Conservation (phyloP, 2,797 vertebrate genomes). For the Pseudomugil tenellus region DNA sequence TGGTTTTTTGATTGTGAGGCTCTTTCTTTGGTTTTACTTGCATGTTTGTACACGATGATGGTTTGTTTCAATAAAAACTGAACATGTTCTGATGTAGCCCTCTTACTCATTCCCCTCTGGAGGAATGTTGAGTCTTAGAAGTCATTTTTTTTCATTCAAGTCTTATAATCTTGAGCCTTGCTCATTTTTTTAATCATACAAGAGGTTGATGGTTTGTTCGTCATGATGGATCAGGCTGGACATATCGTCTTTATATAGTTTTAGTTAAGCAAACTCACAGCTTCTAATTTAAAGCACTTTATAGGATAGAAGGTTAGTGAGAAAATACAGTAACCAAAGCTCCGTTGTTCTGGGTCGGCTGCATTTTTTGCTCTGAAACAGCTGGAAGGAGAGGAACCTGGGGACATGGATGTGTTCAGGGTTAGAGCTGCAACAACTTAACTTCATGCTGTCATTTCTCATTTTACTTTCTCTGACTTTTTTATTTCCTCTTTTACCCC, state of each 20-base stretch:
- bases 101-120: constrained; percentile 42
- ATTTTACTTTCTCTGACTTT: constrained; percentile 59
- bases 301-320: constrained; percentile 3
- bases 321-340: constrained; percentile 5
- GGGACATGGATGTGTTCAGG: constrained; percentile 52
- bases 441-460: constrained; percentile 53
- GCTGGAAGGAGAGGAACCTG: constrained; percentile 40
- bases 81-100: constrained; percentile 51
- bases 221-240: not conserved
- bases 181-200: constrained; percentile 23
- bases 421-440: constrained; percentile 49
- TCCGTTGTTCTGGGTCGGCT: constrained; percentile 30
- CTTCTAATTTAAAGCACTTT: constrained; percentile 6
- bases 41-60: constrained; percentile 7
- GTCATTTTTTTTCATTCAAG: constrained; percentile 53
- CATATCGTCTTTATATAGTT: constrained; percentile 16
- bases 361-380: no score
- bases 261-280: not conserved
- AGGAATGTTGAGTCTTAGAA: constrained; percentile 53
- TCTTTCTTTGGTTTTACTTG: constrained; percentile 28
- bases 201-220: constrained; percentile 24
- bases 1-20: constrained; percentile 31
- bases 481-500: constrained; percentile 47
- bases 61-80: not conserved
- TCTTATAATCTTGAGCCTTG: no score